Evolutionary conservation across 2,888 invertebrate genomes (phyloP), one percentile per base, ranked within the genome.

Genomic region (Nyleta sp.): DNA sequence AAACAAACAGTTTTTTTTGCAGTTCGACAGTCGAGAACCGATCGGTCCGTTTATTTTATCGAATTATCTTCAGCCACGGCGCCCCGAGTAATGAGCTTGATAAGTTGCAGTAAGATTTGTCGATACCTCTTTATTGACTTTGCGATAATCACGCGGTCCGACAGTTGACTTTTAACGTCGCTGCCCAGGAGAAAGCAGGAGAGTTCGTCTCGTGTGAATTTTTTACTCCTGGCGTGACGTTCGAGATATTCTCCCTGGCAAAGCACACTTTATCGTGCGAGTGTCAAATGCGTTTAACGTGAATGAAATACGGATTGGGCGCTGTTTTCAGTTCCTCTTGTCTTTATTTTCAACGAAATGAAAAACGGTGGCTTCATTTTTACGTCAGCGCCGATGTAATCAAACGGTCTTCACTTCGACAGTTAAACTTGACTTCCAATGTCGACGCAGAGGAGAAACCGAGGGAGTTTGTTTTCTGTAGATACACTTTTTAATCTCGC

Each of bases 21-120:
- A 22, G 44, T 67, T 78, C 72, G 70, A 80, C 80, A 71, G 73
- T 75, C 75, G 67, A 78, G 44, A 24, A 28, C 64, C 71, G 42
- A 78, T 81, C 75, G 64, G 24, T 72, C 33, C 53, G 33, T 35
- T 70, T 76, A 70, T 76, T 67, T 55, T 80, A 74, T 60, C 70
- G 42, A 62, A 31, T 4, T 65, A 67, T 74, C 60, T 38, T 20
- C 2, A 3, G 15, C 10, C 33, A 22, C 52, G 60, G 33, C 52
- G 53, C 59, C 44, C 31, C 20, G 2, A 44, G 62, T 76, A 76
- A 76, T 42, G 64, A 76, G 62, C 20, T 31, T 46, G 76, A 76
- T 71, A 76, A 76, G 35, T 59, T 13, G 17, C 38, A 20, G 42
- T 35, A 13, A 42, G 65, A 67, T 60, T 53, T 15, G 44, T 44